These are phyloP conservation scores for Coregonus sp. DNA, from an alignment of 2,797 vertebrate genomes.

Conservation along the genomic window DNA sequence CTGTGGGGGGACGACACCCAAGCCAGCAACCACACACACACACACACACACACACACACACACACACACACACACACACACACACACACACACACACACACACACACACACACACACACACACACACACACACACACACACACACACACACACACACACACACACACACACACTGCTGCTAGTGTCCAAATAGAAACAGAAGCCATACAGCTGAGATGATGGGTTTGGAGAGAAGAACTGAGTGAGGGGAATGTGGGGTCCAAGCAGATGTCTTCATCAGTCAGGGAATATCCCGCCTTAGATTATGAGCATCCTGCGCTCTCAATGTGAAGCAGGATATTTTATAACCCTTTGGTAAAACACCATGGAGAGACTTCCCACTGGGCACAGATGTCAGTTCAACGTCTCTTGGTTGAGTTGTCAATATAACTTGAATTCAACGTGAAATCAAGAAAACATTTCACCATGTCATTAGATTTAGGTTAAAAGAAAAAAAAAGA, in stretches of 20 bases:
- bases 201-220: slow-evolving; percentile 14
- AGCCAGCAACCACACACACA: not conserved
- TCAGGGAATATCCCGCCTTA: slow-evolving; percentile 35
- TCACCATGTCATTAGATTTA: too few relatives aligned
- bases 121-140: slow-evolving; percentile 7
- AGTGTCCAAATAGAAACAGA: not conserved
- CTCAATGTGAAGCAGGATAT: slow-evolving; percentile 46
- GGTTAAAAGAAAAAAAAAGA: too few relatives aligned
- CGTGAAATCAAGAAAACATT: too few relatives aligned
- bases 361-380: slow-evolving; percentile 38
- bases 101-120: not conserved
- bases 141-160: too few relatives aligned
- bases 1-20: slow-evolving; percentile 27
- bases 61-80: slow-evolving; percentile 1
- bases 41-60: slow-evolving; percentile 5
- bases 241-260: slow-evolving; percentile 10
- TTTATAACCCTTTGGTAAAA: slow-evolving; percentile 45
- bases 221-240: not conserved
- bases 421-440: too few relatives aligned
- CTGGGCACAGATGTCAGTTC: too few relatives aligned
- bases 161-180: too few relatives aligned
- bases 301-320: slow-evolving; percentile 31
- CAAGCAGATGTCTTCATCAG: slow-evolving; percentile 31
- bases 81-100: slow-evolving; percentile 5
- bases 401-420: too few relatives aligned